Conservation (phyloP, 2,113 vertebrate species). For the Cygnus atratus region DNA sequence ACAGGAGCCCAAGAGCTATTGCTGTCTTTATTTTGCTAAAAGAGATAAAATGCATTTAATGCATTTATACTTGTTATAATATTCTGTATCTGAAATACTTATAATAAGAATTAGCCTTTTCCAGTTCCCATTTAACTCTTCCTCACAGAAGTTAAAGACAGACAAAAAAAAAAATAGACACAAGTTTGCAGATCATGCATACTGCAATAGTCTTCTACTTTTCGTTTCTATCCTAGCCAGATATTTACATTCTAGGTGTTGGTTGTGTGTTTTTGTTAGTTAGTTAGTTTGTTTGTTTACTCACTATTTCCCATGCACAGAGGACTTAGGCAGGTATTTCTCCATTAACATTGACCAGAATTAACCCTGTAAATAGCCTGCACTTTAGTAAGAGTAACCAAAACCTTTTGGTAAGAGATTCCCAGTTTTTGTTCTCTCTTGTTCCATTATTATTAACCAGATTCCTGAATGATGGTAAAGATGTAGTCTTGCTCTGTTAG, state of each 20-base stretch:
- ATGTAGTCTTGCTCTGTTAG: not conserved
- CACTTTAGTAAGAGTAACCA: not conserved
- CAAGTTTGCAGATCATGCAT: conserved; percentile 22
- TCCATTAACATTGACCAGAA: not conserved
- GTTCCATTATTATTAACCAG: not conserved
- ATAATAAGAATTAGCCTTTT: not conserved
- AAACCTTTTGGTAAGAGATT: not conserved
- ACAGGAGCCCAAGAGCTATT: not conserved
- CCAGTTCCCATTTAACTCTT: conserved; percentile 5
- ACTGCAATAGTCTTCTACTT: conserved; percentile 4
- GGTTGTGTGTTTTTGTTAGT: not conserved
- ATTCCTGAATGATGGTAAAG: not conserved
- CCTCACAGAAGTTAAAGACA: conserved; percentile 17
- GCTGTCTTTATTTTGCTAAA: not conserved
- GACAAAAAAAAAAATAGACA: not conserved
- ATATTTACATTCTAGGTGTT: not conserved
- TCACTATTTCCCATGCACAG: not conserved
- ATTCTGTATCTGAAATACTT: not conserved
- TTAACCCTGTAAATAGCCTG: not conserved
- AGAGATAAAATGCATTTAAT: not conserved
- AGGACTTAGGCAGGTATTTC: not conserved
- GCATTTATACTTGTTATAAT: not conserved
- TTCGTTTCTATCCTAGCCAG: not conserved
- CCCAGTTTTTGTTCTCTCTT: not conserved
- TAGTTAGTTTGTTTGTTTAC: too few species aligned